phyloP scores from a whole-genome alignment of 2,888 invertebrate species.

The Volucella zonaria region DNA sequence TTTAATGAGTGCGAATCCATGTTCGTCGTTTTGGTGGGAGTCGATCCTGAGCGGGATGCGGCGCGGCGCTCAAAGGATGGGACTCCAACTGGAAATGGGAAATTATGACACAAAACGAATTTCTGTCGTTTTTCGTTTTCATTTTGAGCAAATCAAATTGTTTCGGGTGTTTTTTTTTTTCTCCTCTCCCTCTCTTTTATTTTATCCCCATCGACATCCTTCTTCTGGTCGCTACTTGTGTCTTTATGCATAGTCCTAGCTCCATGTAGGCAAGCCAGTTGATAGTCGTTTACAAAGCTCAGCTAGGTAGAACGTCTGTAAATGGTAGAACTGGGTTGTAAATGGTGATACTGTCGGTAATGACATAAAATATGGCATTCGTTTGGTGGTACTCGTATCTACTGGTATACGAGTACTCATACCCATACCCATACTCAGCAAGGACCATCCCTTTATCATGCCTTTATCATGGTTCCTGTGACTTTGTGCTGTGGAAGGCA shows the following conservation, averaged over 20 bases:
- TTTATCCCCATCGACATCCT: background rate
- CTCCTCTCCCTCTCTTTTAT: background rate
- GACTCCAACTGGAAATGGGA: background rate
- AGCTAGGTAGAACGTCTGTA: background rate
- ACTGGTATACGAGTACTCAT: no score
- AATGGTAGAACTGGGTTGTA: no score
- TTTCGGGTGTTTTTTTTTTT: conserved; percentile 1
- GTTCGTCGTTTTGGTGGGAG: conserved; percentile 19
- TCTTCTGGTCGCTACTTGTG: background rate
- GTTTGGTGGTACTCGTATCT: background rate
- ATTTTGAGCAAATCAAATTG: conserved; percentile 50
- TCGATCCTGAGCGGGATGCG: background rate
- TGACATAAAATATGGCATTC: conserved; percentile 33
- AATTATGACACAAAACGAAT: conserved; percentile 54
- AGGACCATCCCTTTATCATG: no score
- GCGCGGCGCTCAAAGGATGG: background rate
- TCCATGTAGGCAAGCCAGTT: no score
- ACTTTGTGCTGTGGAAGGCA: background rate
- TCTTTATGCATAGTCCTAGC: background rate
- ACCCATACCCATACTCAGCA: no score
- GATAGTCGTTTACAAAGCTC: no score
- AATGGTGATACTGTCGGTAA: background rate
- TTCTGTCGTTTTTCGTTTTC: conserved; percentile 43
- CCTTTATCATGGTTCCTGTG: no score
- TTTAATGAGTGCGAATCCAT: conserved; percentile 61